These are phyloP conservation scores for Xestia rhomboidea DNA, from an alignment of 2,888 invertebrate genomes.

Conservation along the genomic window DNA sequence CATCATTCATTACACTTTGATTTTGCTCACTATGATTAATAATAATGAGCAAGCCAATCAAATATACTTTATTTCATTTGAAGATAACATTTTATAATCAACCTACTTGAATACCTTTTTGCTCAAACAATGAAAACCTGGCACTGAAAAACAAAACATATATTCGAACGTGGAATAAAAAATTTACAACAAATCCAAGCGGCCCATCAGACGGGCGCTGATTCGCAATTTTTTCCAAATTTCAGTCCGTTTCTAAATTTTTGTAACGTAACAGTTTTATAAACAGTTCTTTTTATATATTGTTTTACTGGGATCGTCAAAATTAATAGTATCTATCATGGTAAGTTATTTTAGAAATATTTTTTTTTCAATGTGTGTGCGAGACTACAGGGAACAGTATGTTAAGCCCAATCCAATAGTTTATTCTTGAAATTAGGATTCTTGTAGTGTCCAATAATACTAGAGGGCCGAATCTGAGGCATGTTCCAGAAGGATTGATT, in stretches of 20 bases:
- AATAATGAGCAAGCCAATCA: neutral
- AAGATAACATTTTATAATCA: neutral
- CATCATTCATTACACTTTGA: neutral
- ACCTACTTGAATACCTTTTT: constrained; percentile 45
- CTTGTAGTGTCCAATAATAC: neutral
- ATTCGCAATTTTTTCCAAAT: constrained; percentile 87
- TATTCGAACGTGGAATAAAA: constrained; percentile 81
- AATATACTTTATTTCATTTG: neutral
- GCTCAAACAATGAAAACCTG: constrained; percentile 55
- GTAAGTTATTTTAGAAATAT: constrained; percentile 78
- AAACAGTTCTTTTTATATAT: constrained; percentile 70
- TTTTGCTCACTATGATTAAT: neutral
- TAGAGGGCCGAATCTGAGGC: neutral
- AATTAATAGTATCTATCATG: constrained; percentile 86
- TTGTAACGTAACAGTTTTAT: constrained; percentile 80
- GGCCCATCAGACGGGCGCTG: constrained; percentile 81
- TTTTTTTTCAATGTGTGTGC: constrained; percentile 8
- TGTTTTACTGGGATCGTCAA: constrained; percentile 76
- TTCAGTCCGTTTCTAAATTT: constrained; percentile 83
- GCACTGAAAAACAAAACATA: constrained; percentile 58
- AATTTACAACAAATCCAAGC: constrained; percentile 80
- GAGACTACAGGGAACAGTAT: neutral
- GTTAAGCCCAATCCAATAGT: neutral
- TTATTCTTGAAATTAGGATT: neutral
- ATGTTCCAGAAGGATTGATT: constrained; percentile 1